Base-by-base conservation (phyloP, 2,888 invertebrate genomes). In the Torymus auratus region DNA sequence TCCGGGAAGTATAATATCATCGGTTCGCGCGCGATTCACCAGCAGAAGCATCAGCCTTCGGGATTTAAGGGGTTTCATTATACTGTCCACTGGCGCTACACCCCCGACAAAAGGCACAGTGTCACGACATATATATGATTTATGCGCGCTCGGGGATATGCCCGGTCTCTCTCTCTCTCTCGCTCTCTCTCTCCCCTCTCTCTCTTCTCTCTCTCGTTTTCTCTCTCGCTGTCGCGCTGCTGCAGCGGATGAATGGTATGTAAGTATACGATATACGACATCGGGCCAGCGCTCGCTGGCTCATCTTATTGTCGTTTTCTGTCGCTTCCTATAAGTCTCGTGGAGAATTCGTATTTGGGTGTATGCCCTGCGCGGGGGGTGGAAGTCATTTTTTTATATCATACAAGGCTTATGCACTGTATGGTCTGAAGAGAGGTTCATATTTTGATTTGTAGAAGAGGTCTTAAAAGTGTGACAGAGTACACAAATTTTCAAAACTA, bases 1-100 rank as follows among this genome's bases (percentile, higher is more conserved):
- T 82, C 80, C 53, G 50, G 65, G 82, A 82, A 80, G 71, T 82
- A 82, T 82, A 77, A 80, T 80, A 82, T 82, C 82, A 80, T 74
- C 55, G 75, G 17, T 41, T 41, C 41, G 5, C 41, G 7, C 41
- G 41, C 82, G 79, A 79, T 76, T 82, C 61, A 76, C 68, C 79
- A 82, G 78, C 75, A 78, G 71, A 55, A 76, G 62, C 79, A 82
- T 75, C 78, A 78, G 71, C 71, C 70, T 78, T 75, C 78, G 65
- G 60, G 81, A 58, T 69, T 77, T 64, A 70, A 81, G 81, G 41
- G 70, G 52, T 78, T 78, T 74, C 70, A 74, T 79, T 73, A 69
- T 15, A n/a, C 65, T 73, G 58, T 72, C 56, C 62, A 2, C 12
- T 76, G 82, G 76, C 76, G 75, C 75, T 76, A 64, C 20, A 65